These are phyloP conservation scores for Clistopyga incitator DNA, from an alignment of 2,888 invertebrate species.

Conservation along the genomic window DNA sequence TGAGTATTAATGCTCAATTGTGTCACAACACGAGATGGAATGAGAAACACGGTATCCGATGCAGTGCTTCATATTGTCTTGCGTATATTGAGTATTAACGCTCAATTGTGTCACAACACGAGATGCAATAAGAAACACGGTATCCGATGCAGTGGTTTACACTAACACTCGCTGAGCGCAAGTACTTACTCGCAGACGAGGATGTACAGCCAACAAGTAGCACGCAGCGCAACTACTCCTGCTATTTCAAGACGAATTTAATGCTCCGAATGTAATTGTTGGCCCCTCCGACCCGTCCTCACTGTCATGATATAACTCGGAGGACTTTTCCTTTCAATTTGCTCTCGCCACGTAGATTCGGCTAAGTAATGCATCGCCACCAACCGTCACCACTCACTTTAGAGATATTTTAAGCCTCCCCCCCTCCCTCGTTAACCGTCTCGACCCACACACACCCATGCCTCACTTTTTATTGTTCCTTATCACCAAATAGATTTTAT, in stretches of 20 bases:
- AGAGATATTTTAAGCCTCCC: conserved; percentile 26
- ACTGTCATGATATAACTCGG: conserved; percentile 36
- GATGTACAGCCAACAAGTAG: conserved; percentile 6
- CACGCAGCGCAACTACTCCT: conserved; percentile 30
- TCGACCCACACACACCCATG: neutral
- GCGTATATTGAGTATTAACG: neutral
- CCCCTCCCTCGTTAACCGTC: neutral
- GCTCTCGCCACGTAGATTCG: conserved; percentile 16
- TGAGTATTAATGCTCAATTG: neutral
- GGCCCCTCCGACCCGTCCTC: conserved; percentile 29
- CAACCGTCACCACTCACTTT: neutral
- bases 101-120: conserved; percentile 12
- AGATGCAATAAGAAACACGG: conserved; percentile 4
- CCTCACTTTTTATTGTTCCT: conserved; percentile 1
- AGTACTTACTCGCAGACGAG: neutral
- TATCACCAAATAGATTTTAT: neutral
- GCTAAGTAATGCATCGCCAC: neutral
- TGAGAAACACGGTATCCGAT: neutral
- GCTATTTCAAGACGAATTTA: conserved; percentile 64
- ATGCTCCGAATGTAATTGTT: conserved; percentile 44
- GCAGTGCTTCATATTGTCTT: neutral
- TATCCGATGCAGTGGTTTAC: neutral
- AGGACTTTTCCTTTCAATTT: conserved; percentile 20
- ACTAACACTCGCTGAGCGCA: conserved; percentile 1
- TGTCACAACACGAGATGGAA: conserved; percentile 15